These are phyloP conservation scores for Subacronicta megacephala DNA, from an alignment of 2,888 invertebrate species.

Conservation along the genomic window DNA sequence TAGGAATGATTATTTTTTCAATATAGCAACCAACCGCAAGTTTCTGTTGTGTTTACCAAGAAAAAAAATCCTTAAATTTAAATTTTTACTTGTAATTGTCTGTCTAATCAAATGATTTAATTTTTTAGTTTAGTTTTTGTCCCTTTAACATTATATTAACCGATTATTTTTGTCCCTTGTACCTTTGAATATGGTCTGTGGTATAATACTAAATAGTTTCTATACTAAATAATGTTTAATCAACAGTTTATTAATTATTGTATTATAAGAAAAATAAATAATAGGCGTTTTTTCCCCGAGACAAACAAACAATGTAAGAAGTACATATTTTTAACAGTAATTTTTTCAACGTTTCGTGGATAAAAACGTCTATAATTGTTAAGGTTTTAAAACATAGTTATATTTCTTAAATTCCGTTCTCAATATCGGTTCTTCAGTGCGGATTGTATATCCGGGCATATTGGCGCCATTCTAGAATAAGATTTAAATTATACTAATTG, in stretches of 20 bases:
- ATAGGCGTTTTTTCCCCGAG: background rate
- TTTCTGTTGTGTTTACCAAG: slow-evolving; percentile 13
- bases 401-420: slow-evolving; percentile 2
- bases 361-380: slow-evolving; percentile 3
- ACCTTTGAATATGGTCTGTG: slow-evolving; percentile 1
- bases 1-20: background rate
- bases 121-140: slow-evolving; percentile 16
- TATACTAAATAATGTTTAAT: slow-evolving; percentile 4
- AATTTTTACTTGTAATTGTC: slow-evolving; percentile 18
- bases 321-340: background rate
- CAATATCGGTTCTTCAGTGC: background rate
- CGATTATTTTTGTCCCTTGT: slow-evolving; percentile 8
- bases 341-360: background rate
- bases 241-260: too few relatives aligned
- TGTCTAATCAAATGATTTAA: slow-evolving; percentile 27
- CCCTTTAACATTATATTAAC: background rate
- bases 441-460: background rate
- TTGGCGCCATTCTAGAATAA: background rate
- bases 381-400: slow-evolving; percentile 27
- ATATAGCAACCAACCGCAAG: background rate
- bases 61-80: background rate
- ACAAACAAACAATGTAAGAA: too few relatives aligned
- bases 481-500: too few relatives aligned
- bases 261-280: background rate
- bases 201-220: slow-evolving; percentile 21